These are phyloP conservation scores for Oncorhynchus gorbuscha DNA, from an alignment of 2,113 vertebrate species.

Conservation along the genomic window DNA sequence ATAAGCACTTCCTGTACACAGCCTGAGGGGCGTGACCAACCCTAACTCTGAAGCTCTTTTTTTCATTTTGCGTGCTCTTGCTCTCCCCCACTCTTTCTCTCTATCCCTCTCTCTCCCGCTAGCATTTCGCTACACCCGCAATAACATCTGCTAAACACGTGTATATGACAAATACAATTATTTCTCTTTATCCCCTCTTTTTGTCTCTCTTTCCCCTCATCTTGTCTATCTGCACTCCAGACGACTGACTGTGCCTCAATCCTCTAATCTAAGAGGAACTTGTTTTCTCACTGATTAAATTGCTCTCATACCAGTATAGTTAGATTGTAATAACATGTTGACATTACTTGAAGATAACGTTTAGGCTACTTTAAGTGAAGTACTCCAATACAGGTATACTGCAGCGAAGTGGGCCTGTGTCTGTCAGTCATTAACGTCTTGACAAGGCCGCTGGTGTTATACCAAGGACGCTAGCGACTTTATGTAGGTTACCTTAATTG, in stretches of 20 bases:
- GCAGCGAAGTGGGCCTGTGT: neutral
- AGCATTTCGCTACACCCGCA: neutral
- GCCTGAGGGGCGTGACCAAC: slow-evolving; percentile 33
- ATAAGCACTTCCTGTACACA: slow-evolving; percentile 54
- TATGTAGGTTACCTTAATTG: too few relatives aligned
- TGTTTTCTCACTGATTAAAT: too few relatives aligned
- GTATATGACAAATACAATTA: too few relatives aligned
- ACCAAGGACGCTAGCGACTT: neutral
- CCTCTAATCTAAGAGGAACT: slow-evolving; percentile 41
- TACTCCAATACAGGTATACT: too few relatives aligned
- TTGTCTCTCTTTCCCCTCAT: too few relatives aligned
- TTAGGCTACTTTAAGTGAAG: too few relatives aligned
- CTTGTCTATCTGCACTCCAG: neutral
- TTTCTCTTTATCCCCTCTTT: slow-evolving; percentile 11
- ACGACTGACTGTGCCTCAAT: neutral
- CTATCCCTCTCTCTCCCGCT: neutral
- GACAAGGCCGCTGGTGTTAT: neutral
- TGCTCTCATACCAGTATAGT: too few relatives aligned
- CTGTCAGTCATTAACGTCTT: neutral
- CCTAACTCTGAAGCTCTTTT: neutral
- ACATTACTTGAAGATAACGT: too few relatives aligned
- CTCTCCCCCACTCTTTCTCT: neutral
- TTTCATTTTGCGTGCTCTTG: too few relatives aligned
- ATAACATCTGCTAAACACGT: too few relatives aligned
- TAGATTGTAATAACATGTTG: too few relatives aligned